These are phyloP conservation scores for Cyanoderma ruficeps DNA, from an alignment of 2,113 vertebrate genomes.

Conservation along the genomic window DNA sequence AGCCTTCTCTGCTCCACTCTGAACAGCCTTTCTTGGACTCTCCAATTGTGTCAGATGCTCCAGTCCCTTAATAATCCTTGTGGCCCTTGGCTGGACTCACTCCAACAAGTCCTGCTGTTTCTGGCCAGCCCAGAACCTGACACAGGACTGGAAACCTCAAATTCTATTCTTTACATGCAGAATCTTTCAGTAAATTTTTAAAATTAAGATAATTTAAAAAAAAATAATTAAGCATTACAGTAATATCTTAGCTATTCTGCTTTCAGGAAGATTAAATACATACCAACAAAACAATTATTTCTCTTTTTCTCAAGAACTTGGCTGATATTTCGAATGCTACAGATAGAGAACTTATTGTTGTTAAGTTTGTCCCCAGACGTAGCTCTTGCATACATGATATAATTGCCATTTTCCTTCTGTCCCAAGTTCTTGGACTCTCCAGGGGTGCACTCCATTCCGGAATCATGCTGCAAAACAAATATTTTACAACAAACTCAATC, in stretches of 20 bases:
- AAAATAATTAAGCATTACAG: neutral
- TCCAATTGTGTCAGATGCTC: neutral
- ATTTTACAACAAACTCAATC: neutral
- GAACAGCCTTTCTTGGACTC: neutral
- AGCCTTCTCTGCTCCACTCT: neutral
- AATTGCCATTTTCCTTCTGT: constrained; percentile 93
- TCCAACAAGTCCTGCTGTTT: neutral
- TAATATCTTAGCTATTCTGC: neutral
- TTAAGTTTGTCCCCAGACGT: constrained; percentile 95
- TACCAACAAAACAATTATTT: constrained; percentile 93
- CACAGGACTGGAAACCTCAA: neutral
- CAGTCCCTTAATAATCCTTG: neutral
- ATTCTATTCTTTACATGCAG: neutral
- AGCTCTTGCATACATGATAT: constrained; percentile 98
- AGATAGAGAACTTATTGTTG: constrained; percentile 96
- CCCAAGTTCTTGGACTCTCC: constrained; percentile 88
- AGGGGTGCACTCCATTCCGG: constrained; percentile 92
- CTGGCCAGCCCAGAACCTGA: neutral
- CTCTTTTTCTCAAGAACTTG: constrained; percentile 91
- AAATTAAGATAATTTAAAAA: neutral
- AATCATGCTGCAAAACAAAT: constrained; percentile 88
- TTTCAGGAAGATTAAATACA: constrained; percentile 24
- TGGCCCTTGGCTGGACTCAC: neutral
- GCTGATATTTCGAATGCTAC: constrained; percentile 94
- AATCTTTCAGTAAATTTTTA: neutral